These are phyloP conservation scores for Tenthredo mesomela DNA, from an alignment of 2,888 invertebrate genomes.

Conservation along the genomic window DNA sequence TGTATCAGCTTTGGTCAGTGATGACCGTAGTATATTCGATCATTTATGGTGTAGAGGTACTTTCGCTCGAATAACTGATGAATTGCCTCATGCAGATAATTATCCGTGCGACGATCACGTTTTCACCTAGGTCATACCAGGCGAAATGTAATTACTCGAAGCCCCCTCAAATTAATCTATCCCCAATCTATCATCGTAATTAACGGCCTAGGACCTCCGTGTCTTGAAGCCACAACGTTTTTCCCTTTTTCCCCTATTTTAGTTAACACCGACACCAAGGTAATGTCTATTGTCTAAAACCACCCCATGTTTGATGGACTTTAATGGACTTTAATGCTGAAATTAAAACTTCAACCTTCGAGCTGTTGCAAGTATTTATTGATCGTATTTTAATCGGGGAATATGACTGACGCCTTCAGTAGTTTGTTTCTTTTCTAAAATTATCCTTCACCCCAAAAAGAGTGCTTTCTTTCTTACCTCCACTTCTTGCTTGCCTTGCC, in stretches of 20 bases:
- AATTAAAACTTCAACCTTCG: not conserved
- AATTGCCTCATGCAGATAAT: conserved; percentile 40
- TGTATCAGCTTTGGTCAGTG: conserved; percentile 21
- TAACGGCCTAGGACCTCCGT: not conserved
- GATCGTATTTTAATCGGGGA: not conserved
- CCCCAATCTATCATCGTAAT: conserved; percentile 21
- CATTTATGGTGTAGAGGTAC: conserved; percentile 5
- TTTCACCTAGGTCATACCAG: not conserved
- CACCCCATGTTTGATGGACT: not conserved
- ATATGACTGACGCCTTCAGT: not conserved
- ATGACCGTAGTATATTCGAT: conserved; percentile 10
- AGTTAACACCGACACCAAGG: not conserved
- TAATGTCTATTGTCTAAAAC: too few relatives aligned
- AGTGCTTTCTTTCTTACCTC: not conserved
- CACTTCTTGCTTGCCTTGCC: not conserved
- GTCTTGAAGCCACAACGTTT: not conserved
- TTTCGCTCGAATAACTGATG: conserved; percentile 35
- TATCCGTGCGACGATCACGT: conserved; percentile 11
- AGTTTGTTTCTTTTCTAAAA: not conserved
- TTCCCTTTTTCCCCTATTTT: not conserved
- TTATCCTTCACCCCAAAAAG: not conserved
- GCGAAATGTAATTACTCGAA: conserved; percentile 20
- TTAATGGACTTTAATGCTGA: not conserved
- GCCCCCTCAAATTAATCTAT: not conserved
- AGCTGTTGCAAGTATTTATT: not conserved